Evolutionary conservation across 2,797 vertebrate genomes (phyloP), one percentile per base, ranked within the genome.

Genomic region (Pyrocephalus nanus): DNA sequence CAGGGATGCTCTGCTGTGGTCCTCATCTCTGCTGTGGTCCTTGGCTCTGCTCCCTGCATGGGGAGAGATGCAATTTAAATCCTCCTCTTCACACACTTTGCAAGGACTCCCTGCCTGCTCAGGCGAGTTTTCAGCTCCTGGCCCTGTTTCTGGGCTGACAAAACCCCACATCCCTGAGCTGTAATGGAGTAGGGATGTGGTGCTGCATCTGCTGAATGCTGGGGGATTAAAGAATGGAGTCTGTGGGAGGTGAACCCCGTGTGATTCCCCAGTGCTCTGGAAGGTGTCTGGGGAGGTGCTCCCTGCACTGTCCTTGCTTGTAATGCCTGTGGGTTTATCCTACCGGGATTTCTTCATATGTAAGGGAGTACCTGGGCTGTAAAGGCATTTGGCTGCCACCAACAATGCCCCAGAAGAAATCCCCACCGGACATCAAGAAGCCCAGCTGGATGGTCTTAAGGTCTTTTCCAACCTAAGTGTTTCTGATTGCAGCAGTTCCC

Each of bases 301-400:
- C 15, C 18, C 27, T 8, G 51, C 0, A 1, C 38, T 73, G 30
- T 21, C 26, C 43, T 48, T 25, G 30, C 45, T 50, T 13, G 9
- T 64, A 1, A 3, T 40, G 30, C 10, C 85, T 9, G n/a, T 32
- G 86, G 70, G 22, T 45, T 90, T 62, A 8, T 54, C 74, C 54
- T 47, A 1, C 27, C 3, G 6, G 71, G 79, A 16, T 72, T 78
- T 47, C 62, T 66, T 71, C 4, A 0, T 53, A 7, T 1, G 0
- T 42, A 7, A 43, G 9, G 42, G 30, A 26, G 36, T 43, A 42
- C 55, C 73, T 62, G 71, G 54, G 32, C 7, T 20, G 3, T 57
- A 8, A 51, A 80, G 65, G n/a, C 19, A 2, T 42, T 62, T 40
- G 88, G 15, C 62, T 86, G 70, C 57, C 51, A 42, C 27, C 53